Evolutionary conservation across 2,888 invertebrate species (phyloP).

Genomic region (Perizoma flavofasciatum): DNA sequence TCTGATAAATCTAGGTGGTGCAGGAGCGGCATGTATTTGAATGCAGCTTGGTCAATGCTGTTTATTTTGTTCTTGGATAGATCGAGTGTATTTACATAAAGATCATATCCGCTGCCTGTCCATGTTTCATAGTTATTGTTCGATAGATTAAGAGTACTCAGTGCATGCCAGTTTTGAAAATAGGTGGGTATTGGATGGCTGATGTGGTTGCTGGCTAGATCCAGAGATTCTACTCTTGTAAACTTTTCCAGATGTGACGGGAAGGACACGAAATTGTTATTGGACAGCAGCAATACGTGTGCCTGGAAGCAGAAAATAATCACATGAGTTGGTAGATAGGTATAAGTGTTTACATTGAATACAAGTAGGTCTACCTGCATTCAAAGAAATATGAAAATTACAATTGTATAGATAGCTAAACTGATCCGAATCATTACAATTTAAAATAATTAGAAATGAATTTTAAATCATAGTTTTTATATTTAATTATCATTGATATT

Average conservation of each 20-base stretch:
- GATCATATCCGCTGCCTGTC: slow-evolving; percentile 50
- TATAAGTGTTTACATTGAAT: too few species aligned
- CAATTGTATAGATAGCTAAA: too few species aligned
- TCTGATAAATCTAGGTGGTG: slow-evolving; percentile 86
- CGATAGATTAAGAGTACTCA: slow-evolving; percentile 83
- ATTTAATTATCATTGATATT: too few species aligned
- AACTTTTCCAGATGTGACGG: slow-evolving; percentile 79
- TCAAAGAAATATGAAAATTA: too few species aligned
- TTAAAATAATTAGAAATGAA: too few species aligned
- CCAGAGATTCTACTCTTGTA: slow-evolving; percentile 74
- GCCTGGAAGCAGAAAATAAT: slow-evolving; percentile 68
- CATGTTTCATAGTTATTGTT: slow-evolving; percentile 80
- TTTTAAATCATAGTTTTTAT: too few species aligned
- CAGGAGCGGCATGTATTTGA: slow-evolving; percentile 81
- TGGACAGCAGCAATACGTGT: slow-evolving; percentile 85
- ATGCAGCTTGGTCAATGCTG: slow-evolving; percentile 83
- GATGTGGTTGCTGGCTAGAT: slow-evolving; percentile 80
- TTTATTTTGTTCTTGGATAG: slow-evolving; percentile 87
- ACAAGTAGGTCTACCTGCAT: too few species aligned
- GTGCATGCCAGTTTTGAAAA: slow-evolving; percentile 72
- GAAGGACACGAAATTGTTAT: slow-evolving; percentile 84
- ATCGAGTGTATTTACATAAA: slow-evolving; percentile 82
- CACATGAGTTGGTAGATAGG: too few species aligned
- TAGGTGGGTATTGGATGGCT: slow-evolving; percentile 68
- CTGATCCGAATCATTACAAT: too few species aligned